A percentile compares a stretch with the other conserved stretches of the same genome.
These are phyloP conservation scores for Oryzias javanicus DNA, from an alignment of 2,113 vertebrate species.

Conservation along the genomic window DNA sequence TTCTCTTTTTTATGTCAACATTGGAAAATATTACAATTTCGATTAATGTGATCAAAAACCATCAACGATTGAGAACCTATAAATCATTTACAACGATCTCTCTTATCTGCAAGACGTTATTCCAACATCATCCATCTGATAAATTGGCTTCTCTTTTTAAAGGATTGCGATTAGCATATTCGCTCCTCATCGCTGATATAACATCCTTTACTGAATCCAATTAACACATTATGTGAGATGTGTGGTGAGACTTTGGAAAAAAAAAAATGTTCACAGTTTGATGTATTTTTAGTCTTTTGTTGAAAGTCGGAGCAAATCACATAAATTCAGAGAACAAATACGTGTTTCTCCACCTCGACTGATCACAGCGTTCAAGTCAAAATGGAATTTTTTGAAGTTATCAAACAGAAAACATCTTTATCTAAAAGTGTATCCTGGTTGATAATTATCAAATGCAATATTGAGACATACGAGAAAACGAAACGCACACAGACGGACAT, in stretches of 20 bases:
- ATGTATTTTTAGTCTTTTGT: slow-evolving; percentile 33
- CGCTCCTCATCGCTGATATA: slow-evolving; percentile 15
- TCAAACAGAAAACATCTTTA: not conserved
- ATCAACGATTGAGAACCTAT: too few species aligned
- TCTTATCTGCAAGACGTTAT: too few species aligned
- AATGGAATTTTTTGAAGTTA: not conserved
- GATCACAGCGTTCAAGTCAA: slow-evolving; percentile 18
- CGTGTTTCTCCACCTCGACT: slow-evolving; percentile 9
- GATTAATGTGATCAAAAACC: too few species aligned
- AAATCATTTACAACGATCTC: too few species aligned
- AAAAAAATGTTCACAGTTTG: slow-evolving; percentile 15
- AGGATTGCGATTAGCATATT: too few species aligned
- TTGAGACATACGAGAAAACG: slow-evolving; percentile 21
- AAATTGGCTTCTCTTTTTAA: too few species aligned
- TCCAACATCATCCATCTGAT: not conserved
- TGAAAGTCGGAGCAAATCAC: slow-evolving; percentile 30
- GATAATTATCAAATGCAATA: slow-evolving; percentile 53
- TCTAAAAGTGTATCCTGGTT: slow-evolving; percentile 2
- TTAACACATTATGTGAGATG: slow-evolving; percentile 34
- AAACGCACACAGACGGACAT: slow-evolving; percentile 22
- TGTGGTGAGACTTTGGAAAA: slow-evolving; percentile 6
- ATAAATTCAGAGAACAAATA: not conserved
- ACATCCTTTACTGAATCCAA: slow-evolving; percentile 30
- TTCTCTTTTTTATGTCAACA: too few species aligned
- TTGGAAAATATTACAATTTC: too few species aligned